Percentiles rank a stretch among this genome's conserved stretches.
phyloP scores from a whole-genome alignment of 2,113 vertebrate genomes.

The Psophia crepitans region DNA sequence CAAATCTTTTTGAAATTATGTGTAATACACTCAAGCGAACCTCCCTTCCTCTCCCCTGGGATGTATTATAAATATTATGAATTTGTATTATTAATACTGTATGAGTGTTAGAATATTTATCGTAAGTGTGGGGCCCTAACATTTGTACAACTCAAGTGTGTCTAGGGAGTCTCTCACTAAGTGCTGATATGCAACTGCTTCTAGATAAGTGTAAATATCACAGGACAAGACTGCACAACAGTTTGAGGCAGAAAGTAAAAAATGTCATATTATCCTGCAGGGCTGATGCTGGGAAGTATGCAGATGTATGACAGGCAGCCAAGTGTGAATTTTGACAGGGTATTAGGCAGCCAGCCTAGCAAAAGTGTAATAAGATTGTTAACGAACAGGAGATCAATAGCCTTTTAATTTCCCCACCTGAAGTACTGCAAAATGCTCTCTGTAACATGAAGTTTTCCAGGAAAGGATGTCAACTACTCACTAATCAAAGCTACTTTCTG shows the following conservation, averaged over 20 bases:
- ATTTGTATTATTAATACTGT: constrained; percentile 66
- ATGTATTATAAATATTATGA: constrained; percentile 58
- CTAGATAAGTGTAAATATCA: constrained; percentile 36
- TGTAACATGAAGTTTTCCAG: background rate
- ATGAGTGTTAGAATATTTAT: constrained; percentile 59
- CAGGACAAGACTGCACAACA: constrained; percentile 10
- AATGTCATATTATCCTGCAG: background rate
- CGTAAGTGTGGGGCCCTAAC: constrained; percentile 37
- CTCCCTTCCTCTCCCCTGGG: constrained; percentile 31
- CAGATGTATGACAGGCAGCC: constrained; percentile 1
- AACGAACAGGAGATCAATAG: constrained; percentile 54
- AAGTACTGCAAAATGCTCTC: constrained; percentile 37
- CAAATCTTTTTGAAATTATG: constrained; percentile 49
- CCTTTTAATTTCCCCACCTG: constrained; percentile 52
- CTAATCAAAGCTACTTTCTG: constrained; percentile 49
- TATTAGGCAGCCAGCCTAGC: constrained; percentile 4
- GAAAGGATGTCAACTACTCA: constrained; percentile 18
- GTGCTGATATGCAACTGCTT: constrained; percentile 24
- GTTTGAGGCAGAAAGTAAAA: background rate
- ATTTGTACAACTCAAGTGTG: constrained; percentile 50
- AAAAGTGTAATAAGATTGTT: constrained; percentile 27
- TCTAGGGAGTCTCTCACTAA: constrained; percentile 40
- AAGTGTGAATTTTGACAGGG: constrained; percentile 24
- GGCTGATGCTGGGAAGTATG: background rate
- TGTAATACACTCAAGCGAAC: background rate